Conservation (phyloP, 2,113 vertebrate genomes). For the Excalfactoria chinensis region DNA sequence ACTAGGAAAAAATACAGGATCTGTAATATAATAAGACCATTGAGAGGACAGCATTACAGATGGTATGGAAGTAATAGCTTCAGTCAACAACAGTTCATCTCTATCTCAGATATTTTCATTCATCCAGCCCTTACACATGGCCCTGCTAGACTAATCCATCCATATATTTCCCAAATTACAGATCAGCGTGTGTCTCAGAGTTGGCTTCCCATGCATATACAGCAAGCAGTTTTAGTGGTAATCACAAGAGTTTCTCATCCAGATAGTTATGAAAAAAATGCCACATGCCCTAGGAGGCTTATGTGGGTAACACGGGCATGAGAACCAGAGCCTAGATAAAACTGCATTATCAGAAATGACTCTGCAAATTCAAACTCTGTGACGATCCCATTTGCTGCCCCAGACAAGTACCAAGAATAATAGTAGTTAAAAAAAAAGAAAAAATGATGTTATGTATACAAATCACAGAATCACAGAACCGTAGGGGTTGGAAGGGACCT, state of each 20-base stretch:
- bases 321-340: background rate
- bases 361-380: background rate
- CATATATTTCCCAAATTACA: background rate
- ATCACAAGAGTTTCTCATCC: background rate
- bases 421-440: background rate
- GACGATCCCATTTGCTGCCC: background rate
- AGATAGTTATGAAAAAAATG: background rate
- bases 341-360: background rate
- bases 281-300: background rate
- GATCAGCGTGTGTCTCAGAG: background rate
- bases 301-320: background rate
- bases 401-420: background rate
- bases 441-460: background rate
- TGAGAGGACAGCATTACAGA: background rate
- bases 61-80: background rate
- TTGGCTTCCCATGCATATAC: background rate
- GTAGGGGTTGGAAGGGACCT: no score
- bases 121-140: background rate
- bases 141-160: background rate
- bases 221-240: background rate
- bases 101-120: background rate
- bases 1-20: background rate
- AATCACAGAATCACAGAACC: background rate
- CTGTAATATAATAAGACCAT: background rate
- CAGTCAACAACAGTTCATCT: background rate